phyloP scores from a whole-genome alignment of 2,797 vertebrate species.

The Anas bahamensis region DNA sequence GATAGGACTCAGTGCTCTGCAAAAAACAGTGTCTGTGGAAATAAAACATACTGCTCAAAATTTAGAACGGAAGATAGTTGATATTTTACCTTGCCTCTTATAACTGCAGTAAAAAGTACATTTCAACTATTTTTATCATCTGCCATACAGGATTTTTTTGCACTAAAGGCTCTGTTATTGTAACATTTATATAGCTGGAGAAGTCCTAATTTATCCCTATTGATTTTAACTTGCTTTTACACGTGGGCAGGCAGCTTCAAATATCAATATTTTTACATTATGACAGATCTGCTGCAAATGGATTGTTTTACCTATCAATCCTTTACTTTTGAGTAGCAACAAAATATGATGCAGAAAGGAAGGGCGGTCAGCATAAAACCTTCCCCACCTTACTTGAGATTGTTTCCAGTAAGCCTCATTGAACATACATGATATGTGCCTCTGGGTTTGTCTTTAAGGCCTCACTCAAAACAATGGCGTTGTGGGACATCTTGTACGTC shows the following conservation, averaged over 20 bases:
- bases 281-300: conserved; percentile 13
- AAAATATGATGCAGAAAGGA: not conserved
- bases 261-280: conserved; percentile 55
- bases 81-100: not conserved
- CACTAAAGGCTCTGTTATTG: not conserved
- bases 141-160: not conserved
- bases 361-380: not conserved
- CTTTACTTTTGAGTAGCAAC: not conserved
- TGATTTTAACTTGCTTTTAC: conserved; percentile 54
- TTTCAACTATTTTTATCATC: conserved; percentile 30
- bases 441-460: not conserved
- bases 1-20: not conserved
- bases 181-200: not conserved
- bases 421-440: not conserved
- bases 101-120: conserved; percentile 12
- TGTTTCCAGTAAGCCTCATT: not conserved
- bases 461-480: not conserved
- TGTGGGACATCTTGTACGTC: not conserved
- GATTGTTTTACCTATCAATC: not conserved
- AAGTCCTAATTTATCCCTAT: conserved; percentile 33
- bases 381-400: not conserved
- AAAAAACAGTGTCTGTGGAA: not conserved
- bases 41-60: not conserved
- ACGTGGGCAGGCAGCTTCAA: conserved; percentile 5
- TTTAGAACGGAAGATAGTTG: not conserved